These are phyloP conservation scores for Choristoneura fumiferana DNA, from an alignment of 1,140 invertebrate species.

Conservation along the genomic window DNA sequence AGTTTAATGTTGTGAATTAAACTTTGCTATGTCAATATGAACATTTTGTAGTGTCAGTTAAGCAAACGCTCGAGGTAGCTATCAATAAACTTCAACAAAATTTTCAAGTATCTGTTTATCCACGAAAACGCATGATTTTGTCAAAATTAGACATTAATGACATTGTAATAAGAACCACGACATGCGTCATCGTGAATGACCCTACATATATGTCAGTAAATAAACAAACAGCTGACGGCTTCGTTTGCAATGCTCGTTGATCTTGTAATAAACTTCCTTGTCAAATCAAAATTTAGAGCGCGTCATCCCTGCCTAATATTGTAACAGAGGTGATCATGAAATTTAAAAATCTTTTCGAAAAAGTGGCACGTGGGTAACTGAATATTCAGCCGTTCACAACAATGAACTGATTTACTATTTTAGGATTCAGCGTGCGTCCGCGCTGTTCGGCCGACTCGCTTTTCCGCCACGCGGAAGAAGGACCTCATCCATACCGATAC, in stretches of 20 bases:
- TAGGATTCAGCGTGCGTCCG: conserved; percentile 59
- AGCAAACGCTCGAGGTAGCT: no score
- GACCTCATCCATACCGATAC: conserved; percentile 42
- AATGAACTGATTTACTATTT: conserved; percentile 63
- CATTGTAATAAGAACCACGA: no score
- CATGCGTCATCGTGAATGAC: no score
- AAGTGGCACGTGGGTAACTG: conserved; percentile 40
- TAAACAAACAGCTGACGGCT: conserved; percentile 8
- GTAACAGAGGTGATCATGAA: no score
- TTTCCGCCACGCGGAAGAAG: conserved; percentile 36
- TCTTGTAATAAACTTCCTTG: neutral
- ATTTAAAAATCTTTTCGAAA: conserved; percentile 31
- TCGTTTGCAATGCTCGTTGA: conserved; percentile 4
- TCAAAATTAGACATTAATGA: no score
- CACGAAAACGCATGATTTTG: no score
- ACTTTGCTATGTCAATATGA: no score
- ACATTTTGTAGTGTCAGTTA: no score
- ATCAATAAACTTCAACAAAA: no score
- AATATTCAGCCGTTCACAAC: conserved; percentile 50
- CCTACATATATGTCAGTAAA: conserved; percentile 4
- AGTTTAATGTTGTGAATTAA: no score
- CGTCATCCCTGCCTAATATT: conserved; percentile 18
- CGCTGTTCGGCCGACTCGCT: conserved; percentile 43
- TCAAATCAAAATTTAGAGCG: conserved; percentile 5
- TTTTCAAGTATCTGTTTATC: neutral